Conservation (phyloP, 2,797 vertebrate species). For the Lithobates sylvaticus region DNA sequence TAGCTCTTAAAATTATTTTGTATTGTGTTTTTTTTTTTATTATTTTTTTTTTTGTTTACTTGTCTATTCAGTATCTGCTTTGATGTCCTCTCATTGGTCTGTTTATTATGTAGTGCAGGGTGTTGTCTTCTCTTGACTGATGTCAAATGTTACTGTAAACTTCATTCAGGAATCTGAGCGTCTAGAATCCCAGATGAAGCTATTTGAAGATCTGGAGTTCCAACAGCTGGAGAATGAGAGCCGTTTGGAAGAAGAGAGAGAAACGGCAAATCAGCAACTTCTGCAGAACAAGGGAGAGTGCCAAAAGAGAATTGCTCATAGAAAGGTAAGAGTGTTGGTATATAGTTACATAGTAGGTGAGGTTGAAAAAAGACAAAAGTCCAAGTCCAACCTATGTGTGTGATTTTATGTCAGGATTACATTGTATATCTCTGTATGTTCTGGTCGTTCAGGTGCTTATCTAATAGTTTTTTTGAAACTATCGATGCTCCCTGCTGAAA, state of each 20-base stretch:
- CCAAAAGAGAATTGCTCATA: slow-evolving; percentile 79
- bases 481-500: no score
- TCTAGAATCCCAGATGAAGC: slow-evolving; percentile 88
- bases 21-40: background rate
- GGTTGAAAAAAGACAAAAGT: no score
- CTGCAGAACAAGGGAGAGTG: slow-evolving; percentile 86
- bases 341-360: no score
- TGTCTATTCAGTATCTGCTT: background rate
- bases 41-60: no score
- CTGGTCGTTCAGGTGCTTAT: no score
- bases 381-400: no score
- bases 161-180: slow-evolving; percentile 86
- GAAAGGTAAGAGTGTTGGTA: slow-evolving; percentile 59
- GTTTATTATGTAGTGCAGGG: background rate
- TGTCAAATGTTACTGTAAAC: slow-evolving; percentile 6
- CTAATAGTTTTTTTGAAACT: no score
- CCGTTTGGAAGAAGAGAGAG: slow-evolving; percentile 90
- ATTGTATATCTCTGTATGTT: no score
- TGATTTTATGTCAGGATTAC: no score
- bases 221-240: slow-evolving; percentile 97
- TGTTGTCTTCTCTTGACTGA: background rate
- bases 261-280: slow-evolving; percentile 88
- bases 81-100: background rate
- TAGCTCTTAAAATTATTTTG: background rate
- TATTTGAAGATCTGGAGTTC: slow-evolving; percentile 97